Evolutionary conservation across 2,113 vertebrate genomes (phyloP).

Genomic region (Epinephelus lanceolatus): DNA sequence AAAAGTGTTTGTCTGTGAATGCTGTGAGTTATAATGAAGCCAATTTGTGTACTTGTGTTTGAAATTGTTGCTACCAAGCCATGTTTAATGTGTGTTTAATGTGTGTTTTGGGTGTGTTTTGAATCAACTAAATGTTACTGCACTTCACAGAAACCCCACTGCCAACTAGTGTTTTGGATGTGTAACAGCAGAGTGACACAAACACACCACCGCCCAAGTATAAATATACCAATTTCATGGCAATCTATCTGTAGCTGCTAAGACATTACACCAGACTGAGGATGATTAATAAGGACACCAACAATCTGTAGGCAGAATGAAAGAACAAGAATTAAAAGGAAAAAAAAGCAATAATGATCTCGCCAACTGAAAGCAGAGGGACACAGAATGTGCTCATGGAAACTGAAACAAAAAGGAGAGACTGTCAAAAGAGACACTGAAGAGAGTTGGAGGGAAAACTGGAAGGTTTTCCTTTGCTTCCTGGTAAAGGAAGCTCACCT

Average conservation of each 20-base stretch:
- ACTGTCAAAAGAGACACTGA: neutral
- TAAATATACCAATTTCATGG: neutral
- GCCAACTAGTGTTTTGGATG: too few species aligned
- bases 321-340: neutral
- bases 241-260: neutral
- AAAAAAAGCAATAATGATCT: neutral
- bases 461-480: slow-evolving; percentile 11
- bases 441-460: neutral
- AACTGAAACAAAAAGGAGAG: neutral
- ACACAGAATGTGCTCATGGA: neutral
- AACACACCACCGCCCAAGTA: too few species aligned
- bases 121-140: too few species aligned
- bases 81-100: too few species aligned
- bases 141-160: too few species aligned
- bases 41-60: too few species aligned
- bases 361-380: too few species aligned
- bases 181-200: too few species aligned
- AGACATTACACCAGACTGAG: neutral
- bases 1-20: too few species aligned
- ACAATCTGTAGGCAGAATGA: neutral
- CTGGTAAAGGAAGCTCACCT: slow-evolving; percentile 9
- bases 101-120: too few species aligned
- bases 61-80: too few species aligned
- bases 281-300: neutral
- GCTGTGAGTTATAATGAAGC: too few species aligned